phyloP scores from a whole-genome alignment of 2,113 vertebrate species.

The Paracanthobrama guichenoti region DNA sequence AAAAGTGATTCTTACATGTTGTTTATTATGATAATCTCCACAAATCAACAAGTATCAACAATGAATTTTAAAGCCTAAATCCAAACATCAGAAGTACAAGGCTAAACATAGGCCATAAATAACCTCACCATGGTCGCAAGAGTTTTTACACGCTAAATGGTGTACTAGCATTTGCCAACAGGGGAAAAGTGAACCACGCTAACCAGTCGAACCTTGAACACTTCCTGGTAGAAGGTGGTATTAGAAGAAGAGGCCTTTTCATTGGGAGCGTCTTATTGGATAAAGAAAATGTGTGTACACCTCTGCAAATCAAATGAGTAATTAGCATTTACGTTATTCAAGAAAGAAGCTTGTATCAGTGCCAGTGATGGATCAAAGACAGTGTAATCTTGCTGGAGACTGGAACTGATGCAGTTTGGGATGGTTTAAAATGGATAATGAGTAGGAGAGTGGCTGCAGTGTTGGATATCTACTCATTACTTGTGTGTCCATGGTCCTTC shows the following conservation, averaged over 20 bases:
- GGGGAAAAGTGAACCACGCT: no score
- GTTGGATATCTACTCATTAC: conserved; percentile 23
- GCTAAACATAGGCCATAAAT: no score
- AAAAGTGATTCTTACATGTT: not conserved
- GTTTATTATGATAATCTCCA: not conserved
- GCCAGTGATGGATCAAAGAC: conserved; percentile 4
- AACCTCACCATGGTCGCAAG: no score
- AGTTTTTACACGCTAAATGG: no score
- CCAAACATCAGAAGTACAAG: not conserved
- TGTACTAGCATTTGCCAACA: no score
- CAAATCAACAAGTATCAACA: no score
- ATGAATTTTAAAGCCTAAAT: not conserved
- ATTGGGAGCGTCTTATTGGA: not conserved
- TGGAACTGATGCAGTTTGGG: conserved; percentile 26
- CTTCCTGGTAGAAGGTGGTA: no score
- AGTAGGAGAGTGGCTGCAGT: conserved; percentile 3
- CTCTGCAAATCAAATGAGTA: not conserved
- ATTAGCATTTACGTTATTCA: not conserved
- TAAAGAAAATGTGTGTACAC: not conserved
- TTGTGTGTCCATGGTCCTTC: conserved; percentile 25
- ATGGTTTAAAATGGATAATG: conserved; percentile 41
- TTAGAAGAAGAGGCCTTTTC: not conserved
- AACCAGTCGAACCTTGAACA: no score
- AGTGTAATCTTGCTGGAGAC: not conserved
- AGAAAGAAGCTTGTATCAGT: not conserved